A percentile compares a stretch with the other conserved stretches of the same genome.
Conservation (phyloP, 2,888 invertebrate genomes). For the Strigamia transsilvanica region DNA sequence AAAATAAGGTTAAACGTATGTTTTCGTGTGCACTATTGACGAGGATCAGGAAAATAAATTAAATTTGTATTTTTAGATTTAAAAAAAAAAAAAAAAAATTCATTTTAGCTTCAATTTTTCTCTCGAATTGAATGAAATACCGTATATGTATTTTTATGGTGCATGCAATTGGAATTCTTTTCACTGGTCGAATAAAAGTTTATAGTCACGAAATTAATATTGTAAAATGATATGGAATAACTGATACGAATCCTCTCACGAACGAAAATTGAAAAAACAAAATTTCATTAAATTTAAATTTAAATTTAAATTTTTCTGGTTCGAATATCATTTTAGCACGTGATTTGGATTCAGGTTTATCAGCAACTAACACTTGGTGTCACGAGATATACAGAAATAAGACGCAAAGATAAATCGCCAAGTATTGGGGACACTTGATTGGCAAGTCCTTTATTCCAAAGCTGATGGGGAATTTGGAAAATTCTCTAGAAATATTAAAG, state of each 20-base stretch:
- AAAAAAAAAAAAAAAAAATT: too few species aligned
- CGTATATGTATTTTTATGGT: neutral
- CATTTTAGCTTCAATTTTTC: neutral
- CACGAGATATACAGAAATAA: neutral
- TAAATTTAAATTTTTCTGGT: neutral
- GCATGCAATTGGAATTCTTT: neutral
- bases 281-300: neutral
- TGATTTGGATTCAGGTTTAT: slow-evolving; percentile 18
- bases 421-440: neutral
- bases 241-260: neutral
- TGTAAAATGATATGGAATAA: neutral
- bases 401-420: neutral
- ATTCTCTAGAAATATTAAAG: neutral
- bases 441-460: neutral
- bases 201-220: neutral
- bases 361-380: neutral
- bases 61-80: neutral
- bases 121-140: neutral
- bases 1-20: neutral
- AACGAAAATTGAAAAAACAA: neutral
- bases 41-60: neutral
- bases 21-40: neutral
- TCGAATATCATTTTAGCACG: neutral
- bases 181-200: too few species aligned
- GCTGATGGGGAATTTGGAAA: neutral